A percentile compares a stretch with the other conserved stretches of the same genome.
Conservation (phyloP, 2,113 vertebrate species). For the Brachypodius melanocephalos region DNA sequence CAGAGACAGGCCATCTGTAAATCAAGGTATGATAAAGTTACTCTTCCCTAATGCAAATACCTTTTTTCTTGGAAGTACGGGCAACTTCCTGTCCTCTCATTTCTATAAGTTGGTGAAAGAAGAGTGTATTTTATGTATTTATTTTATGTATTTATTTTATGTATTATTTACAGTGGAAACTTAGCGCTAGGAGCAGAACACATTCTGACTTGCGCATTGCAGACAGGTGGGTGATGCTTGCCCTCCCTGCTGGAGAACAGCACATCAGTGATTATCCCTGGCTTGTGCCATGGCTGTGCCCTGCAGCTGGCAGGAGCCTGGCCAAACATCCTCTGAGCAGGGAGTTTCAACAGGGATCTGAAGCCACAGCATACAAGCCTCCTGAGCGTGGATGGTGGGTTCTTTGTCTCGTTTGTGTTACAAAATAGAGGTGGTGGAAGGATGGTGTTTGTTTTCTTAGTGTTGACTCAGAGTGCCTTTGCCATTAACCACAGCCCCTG, state of each 20-base stretch:
- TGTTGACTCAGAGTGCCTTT: neutral
- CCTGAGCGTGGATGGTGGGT: neutral
- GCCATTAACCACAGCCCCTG: neutral
- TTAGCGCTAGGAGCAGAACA: fast-evolving
- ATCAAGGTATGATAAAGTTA: neutral
- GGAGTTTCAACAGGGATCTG: neutral
- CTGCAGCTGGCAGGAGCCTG: neutral
- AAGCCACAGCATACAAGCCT: neutral
- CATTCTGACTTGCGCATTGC: neutral
- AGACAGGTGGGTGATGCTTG: neutral
- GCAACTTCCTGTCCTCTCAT: neutral
- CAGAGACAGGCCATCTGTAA: neutral
- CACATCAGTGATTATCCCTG: neutral
- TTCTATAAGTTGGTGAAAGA: neutral
- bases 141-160: neutral
- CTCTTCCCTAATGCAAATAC: neutral
- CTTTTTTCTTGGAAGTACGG: neutral
- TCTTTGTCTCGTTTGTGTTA: neutral
- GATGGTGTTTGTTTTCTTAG: neutral
- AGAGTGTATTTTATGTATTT: neutral
- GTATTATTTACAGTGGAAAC: neutral
- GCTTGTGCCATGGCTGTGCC: neutral
- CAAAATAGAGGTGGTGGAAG: neutral
- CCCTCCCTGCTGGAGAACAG: neutral
- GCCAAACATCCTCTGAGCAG: neutral